Percentiles rank a stretch among this genome's conserved stretches.
phyloP scores from a whole-genome alignment of 2,113 vertebrate species.

The Aphelocoma coerulescens region DNA sequence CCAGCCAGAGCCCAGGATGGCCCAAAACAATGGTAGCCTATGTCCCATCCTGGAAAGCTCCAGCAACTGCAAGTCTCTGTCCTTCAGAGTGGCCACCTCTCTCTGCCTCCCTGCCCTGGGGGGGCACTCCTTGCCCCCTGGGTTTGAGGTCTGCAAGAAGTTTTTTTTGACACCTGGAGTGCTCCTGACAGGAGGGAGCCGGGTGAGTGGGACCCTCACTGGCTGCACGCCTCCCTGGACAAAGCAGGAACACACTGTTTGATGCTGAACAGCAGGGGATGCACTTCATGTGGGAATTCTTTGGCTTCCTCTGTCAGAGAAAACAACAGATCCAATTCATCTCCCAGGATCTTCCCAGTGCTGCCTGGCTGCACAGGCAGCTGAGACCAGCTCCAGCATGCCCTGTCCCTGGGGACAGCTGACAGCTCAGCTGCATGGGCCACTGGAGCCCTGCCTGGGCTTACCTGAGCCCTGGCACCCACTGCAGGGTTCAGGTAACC shows the following conservation, averaged over 20 bases:
- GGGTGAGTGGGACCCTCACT: neutral
- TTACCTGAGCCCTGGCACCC: neutral
- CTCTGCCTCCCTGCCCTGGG: neutral
- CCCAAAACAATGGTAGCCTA: neutral
- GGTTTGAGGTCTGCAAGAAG: neutral
- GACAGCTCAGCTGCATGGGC: neutral
- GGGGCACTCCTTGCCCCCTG: neutral
- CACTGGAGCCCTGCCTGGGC: rapidly evolving
- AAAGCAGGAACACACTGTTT: neutral
- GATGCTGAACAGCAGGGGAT: constrained; percentile 2
- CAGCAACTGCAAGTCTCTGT: neutral
- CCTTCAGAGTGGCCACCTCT: rapidly evolving
- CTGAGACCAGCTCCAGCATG: neutral
- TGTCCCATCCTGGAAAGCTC: neutral
- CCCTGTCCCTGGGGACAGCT: neutral
- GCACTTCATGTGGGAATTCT: constrained; percentile 40
- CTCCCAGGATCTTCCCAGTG: constrained; percentile 32
- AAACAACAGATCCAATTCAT: constrained; percentile 22
- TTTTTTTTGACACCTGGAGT: neutral
- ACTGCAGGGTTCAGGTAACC: constrained; percentile 6
- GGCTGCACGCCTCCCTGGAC: neutral
- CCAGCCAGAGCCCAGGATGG: neutral
- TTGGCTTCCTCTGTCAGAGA: constrained; percentile 10
- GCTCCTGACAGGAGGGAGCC: neutral
- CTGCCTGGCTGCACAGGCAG: neutral